Percentiles rank a stretch among this genome's conserved stretches.
Evolutionary conservation across 2,113 vertebrate species (phyloP).

Genomic region (Ellobius talpinus): DNA sequence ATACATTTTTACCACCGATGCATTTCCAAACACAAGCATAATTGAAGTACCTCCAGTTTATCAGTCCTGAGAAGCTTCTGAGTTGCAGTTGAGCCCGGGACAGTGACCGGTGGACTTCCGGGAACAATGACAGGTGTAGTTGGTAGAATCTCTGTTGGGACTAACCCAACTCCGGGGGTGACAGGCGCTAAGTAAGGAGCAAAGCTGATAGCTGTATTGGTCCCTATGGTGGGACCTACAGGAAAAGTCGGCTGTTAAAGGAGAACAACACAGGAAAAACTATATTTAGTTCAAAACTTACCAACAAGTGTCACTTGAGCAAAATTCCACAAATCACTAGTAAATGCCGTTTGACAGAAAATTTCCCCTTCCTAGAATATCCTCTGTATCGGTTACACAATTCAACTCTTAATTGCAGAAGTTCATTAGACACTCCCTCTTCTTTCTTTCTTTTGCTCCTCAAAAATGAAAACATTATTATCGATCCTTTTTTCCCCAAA

Average conservation of each 20-base stretch:
- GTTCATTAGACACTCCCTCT: not conserved
- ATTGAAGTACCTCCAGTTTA: constrained; percentile 94
- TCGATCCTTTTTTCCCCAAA: constrained; percentile 11
- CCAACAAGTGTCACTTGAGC: not conserved
- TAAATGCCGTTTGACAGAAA: constrained; percentile 45
- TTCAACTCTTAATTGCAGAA: not conserved
- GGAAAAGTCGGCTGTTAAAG: constrained; percentile 94
- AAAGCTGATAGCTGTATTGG: constrained; percentile 94
- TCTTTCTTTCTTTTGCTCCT: constrained; percentile 61
- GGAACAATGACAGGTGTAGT: constrained; percentile 92
- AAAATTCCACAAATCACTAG: not conserved
- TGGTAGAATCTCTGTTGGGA: constrained; percentile 96
- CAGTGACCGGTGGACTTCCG: constrained; percentile 93
- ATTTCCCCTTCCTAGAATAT: not conserved
- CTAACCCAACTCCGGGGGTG: constrained; percentile 94
- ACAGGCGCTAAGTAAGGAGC: constrained; percentile 95
- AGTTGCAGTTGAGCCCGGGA: constrained; percentile 92
- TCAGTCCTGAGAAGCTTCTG: constrained; percentile 97
- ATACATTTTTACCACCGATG: not conserved
- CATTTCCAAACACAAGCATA: constrained; percentile 39
- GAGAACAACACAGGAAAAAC: constrained; percentile 85
- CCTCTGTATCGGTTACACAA: not conserved
- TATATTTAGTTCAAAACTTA: constrained; percentile 42
- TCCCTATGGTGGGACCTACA: constrained; percentile 94
- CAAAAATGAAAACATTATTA: constrained; percentile 28